Conservation (phyloP, 2,888 invertebrate species). For the Chironomus tentans region DNA sequence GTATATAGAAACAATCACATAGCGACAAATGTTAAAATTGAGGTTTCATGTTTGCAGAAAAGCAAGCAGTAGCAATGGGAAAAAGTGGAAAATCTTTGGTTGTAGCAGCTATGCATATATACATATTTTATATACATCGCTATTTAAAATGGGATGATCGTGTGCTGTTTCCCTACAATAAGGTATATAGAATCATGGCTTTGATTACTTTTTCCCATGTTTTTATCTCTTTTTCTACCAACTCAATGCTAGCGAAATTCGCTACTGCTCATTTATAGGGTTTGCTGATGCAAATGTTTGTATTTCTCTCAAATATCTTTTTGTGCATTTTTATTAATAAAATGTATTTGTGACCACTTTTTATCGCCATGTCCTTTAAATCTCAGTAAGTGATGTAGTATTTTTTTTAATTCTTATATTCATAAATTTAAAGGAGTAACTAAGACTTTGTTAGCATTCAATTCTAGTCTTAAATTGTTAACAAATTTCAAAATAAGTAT, state of each 20-base stretch:
- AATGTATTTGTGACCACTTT: no score
- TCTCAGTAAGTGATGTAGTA: no score
- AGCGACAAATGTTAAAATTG: constrained; percentile 21
- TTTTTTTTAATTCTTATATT: no score
- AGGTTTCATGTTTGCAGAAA: constrained; percentile 10
- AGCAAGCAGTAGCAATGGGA: not conserved
- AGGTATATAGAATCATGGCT: not conserved
- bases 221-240: not conserved
- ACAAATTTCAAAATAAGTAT: no score
- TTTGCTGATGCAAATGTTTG: constrained; percentile 27
- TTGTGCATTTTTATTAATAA: not conserved
- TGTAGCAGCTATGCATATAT: not conserved
- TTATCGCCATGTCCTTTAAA: not conserved
- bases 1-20: not conserved
- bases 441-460: no score
- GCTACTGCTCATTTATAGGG: constrained; percentile 10
- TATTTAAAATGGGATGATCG: not conserved
- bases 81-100: not conserved
- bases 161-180: not conserved
- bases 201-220: not conserved
- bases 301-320: not conserved
- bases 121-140: not conserved
- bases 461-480: no score
- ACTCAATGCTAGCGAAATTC: not conserved
- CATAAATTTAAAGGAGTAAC: no score